Base-by-base conservation (phyloP, 2,888 invertebrate species). In the Osedax fenrisi region DNA sequence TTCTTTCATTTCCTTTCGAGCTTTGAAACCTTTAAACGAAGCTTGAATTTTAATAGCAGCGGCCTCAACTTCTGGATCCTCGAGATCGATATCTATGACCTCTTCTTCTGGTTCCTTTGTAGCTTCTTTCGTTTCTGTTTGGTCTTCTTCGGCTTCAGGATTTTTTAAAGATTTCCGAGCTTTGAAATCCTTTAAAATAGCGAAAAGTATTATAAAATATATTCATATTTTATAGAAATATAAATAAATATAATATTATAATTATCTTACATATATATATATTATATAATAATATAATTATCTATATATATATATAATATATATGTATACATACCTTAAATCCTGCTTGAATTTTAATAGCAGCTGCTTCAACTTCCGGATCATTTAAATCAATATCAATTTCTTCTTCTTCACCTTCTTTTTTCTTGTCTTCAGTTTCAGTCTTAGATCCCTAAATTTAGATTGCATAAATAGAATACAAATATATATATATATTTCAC, bases 371-470 rank as follows among this genome's bases (percentile, higher is more conserved):
- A 1, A 79, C 77, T 27, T 81, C 78, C 1, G 79, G 78, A 69
- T 81, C 79, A 69, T 75, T 74, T 64, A 79, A 76, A 74, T 80
- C 80, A 64, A 80, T 80, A 66, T 80, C 79, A 41, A 79, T 73
- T 68, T 78, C 78, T 24, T 78, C 77, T 10, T 69, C 72, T 23
- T 74, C 69, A 10, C 17, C 17, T 41, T 41, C 41, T 41, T 41
- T 41, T 5, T 10, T 5, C 41, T 41, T 5, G 5, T 41, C 10
- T 10, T 17, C 10, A 10, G 41, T 17, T 17, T 41, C 10, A 17
- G 17, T 41, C 17, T 41, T 41, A 5, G 17, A 5, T 41, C 10
- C 41, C 5, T 5, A 5, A 41, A 17, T 17, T 41, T 41, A 5
- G 17, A 41, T 17, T 41, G 5, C 41, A 10, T n/a, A n/a, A n/a